These are phyloP conservation scores for Hypsopygia costalis DNA, from an alignment of 2,888 invertebrate genomes.

Conservation along the genomic window DNA sequence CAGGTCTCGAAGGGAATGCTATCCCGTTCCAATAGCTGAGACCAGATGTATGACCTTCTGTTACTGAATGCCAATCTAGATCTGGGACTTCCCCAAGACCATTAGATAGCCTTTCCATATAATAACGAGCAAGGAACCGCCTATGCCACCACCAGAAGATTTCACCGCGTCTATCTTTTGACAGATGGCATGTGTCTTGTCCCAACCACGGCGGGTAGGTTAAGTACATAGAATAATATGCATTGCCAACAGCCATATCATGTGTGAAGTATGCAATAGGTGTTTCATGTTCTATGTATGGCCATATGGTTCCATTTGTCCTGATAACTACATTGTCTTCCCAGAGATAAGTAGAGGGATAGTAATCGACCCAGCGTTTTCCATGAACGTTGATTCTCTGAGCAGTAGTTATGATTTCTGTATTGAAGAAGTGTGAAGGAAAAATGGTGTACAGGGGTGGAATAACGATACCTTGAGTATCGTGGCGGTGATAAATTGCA, in stretches of 20 bases:
- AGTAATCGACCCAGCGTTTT: constrained; percentile 41
- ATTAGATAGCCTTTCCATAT: constrained; percentile 87
- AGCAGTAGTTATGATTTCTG: constrained; percentile 84
- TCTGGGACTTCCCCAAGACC: constrained; percentile 83
- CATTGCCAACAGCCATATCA: constrained; percentile 84
- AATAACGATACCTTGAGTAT: constrained; percentile 82
- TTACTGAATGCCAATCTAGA: constrained; percentile 75
- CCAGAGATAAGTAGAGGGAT: constrained; percentile 52
- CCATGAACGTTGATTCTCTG: constrained; percentile 78
- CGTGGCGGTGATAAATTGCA: constrained; percentile 82
- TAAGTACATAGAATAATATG: constrained; percentile 82
- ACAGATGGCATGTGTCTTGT: constrained; percentile 69
- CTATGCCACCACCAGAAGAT: constrained; percentile 83
- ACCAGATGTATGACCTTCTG: constrained; percentile 83
- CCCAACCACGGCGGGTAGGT: constrained; percentile 84
- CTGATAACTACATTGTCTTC: constrained; percentile 77
- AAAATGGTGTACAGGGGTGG: constrained; percentile 87
- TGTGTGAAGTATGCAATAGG: constrained; percentile 85
- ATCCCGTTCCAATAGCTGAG: constrained; percentile 83
- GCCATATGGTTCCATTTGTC: constrained; percentile 82
- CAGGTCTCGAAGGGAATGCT: constrained; percentile 82
- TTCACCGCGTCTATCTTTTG: constrained; percentile 83
- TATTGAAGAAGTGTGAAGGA: constrained; percentile 86
- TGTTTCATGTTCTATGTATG: constrained; percentile 77
- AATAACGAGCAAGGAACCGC: constrained; percentile 85